phyloP scores from a whole-genome alignment of 30 jellyfish, hydroid and myxozoan genomes.

The Catostylus mosaicus region DNA sequence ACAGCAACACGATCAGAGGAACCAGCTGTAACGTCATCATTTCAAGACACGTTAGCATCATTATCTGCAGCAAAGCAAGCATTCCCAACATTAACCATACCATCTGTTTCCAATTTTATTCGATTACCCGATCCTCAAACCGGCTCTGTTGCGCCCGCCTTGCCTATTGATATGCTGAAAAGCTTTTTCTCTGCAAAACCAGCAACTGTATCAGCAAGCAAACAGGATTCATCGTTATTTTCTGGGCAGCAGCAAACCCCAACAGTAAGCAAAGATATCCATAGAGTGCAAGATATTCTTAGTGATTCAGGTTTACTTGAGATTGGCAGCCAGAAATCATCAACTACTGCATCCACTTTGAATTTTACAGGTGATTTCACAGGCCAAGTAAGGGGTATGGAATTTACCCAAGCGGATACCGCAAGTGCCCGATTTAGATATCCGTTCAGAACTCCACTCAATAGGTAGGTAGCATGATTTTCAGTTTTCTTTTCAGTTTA shows the following conservation, averaged over 20 bases:
- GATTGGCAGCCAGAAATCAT: conserved; percentile 11
- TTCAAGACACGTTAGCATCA: not conserved
- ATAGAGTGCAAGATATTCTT: conserved; percentile 42
- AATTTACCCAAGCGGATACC: conserved; percentile 28
- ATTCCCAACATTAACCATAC: not conserved
- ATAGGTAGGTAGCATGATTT: conserved; percentile 6
- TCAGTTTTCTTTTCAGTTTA: too few relatives aligned
- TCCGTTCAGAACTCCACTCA: conserved; percentile 10
- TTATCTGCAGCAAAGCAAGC: conserved; percentile 3
- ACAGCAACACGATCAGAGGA: conserved; percentile 2
- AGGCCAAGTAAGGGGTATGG: conserved; percentile 62
- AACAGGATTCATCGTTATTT: conserved; percentile 14
- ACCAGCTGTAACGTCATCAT: not conserved
- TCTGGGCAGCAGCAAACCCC: conserved; percentile 23
- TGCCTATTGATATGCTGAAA: conserved; percentile 26
- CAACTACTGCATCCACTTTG: not conserved
- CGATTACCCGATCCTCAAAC: conserved; percentile 17
- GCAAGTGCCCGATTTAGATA: conserved; percentile 15
- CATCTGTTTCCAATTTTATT: conserved; percentile 12
- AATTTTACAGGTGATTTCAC: conserved; percentile 46
- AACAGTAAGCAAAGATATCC: conserved; percentile 20
- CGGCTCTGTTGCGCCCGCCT: conserved; percentile 11
- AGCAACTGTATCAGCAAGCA: conserved; percentile 10
- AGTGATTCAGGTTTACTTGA: conserved; percentile 34
- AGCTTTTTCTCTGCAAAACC: conserved; percentile 18